phyloP scores from a whole-genome alignment of 2,888 invertebrate species.

The Ethmia dodecea region DNA sequence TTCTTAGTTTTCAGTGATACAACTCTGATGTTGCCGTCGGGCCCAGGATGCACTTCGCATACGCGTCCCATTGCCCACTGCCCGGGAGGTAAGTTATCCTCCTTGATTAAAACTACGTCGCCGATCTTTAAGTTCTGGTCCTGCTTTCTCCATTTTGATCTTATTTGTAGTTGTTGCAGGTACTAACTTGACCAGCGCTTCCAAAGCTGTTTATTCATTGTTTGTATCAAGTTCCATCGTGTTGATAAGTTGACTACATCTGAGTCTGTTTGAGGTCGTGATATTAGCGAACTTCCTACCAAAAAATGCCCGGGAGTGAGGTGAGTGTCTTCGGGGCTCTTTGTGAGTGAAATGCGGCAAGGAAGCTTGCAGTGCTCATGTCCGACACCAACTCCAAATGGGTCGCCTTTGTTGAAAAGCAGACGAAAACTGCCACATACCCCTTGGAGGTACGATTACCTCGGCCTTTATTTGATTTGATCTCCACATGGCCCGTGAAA shows the following conservation, averaged over 20 bases:
- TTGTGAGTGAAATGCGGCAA: not conserved
- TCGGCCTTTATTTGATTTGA: slow-evolving; percentile 1
- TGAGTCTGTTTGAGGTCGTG: not conserved
- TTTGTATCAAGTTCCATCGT: slow-evolving; percentile 9
- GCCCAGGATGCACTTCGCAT: not conserved
- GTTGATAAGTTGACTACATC: not conserved
- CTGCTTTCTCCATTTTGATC: slow-evolving; percentile 10
- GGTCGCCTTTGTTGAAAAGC: not conserved
- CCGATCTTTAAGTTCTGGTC: slow-evolving; percentile 3
- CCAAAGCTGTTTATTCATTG: slow-evolving; percentile 12
- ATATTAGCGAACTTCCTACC: slow-evolving; percentile 1
- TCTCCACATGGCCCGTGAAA: not conserved
- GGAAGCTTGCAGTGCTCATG: not conserved
- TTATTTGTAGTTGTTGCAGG: slow-evolving; percentile 4
- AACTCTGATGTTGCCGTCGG: not conserved
- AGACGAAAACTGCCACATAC: slow-evolving; percentile 3
- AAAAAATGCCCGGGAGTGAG: slow-evolving; percentile 16
- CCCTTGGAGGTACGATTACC: not conserved
- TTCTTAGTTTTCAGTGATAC: slow-evolving; percentile 3
- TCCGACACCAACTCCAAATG: slow-evolving; percentile 3
- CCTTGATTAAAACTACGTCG: not conserved
- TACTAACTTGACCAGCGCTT: slow-evolving; percentile 14
- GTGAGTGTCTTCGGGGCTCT: not conserved
- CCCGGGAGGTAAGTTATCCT: not conserved
- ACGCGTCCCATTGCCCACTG: not conserved